Evolutionary conservation across 2,113 vertebrate species (phyloP), one percentile per base, ranked within the genome.

Genomic region (Coreoperca whiteheadi): DNA sequence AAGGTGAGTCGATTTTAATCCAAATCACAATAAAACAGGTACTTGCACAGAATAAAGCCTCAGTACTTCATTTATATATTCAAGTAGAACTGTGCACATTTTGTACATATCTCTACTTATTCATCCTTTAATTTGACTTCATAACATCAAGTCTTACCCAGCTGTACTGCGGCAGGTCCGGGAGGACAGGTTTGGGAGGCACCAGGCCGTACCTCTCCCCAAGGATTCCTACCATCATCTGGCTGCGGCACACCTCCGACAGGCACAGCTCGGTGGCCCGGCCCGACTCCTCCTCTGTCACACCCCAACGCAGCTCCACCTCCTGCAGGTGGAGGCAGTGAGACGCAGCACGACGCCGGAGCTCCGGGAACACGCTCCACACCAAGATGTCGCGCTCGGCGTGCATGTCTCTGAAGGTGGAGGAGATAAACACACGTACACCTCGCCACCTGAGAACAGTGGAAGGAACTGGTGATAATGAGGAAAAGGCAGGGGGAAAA

Each of bases 361-460:
- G 90, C 71, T 97, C 96, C 0, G 97, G 97, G 86, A 98, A 95
- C 65, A 98, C 94, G 0, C 86, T 91, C 6, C 94, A 94, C 56
- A 97, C 94, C 79, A 98, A 77, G 66, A 97, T 54, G 86, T 98
- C 96, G 0, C 97, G 94, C 88, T 98, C 97, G 0, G 95, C 94
- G 0, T 97, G 96, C 97, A 98, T 97, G 93, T 98, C 97, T 70
- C 96, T 94, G 89, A 98, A 98, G 10, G 97, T 98, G 78, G 97
- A 98, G 14, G 97, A 98, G 84, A 98, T 94, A 46, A 98, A 98
- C 5, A 98, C 92, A 0, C 96, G 95, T 21, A 98, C 80, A 2
- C 88, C 92, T 64, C 84, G 92, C 97, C 97, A 98, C 74, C 97
- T 98, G 83, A 65, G 2, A 7, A 50, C 41, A 59, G 54, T 79